Percentiles rank a stretch among this genome's conserved stretches.
These are phyloP conservation scores for Drosophila kuntzei DNA, from an alignment of 2,888 invertebrate species.

Conservation along the genomic window DNA sequence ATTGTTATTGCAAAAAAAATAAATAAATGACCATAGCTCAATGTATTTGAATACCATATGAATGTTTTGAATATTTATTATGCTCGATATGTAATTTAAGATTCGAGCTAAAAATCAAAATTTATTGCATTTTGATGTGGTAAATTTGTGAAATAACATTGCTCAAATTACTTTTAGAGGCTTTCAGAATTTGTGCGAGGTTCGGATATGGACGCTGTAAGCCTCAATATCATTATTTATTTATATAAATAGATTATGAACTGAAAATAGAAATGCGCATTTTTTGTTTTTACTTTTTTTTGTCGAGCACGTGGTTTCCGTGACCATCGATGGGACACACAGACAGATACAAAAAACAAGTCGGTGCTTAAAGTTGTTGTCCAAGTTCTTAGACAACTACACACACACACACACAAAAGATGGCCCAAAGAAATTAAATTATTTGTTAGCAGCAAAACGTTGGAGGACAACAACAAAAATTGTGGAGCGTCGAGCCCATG, in stretches of 20 bases:
- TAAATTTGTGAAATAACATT: constrained; percentile 1
- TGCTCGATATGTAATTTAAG: background rate
- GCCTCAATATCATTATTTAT: constrained; percentile 32
- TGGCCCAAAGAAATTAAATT: constrained; percentile 71
- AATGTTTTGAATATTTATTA: constrained; percentile 4
- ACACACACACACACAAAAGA: constrained; percentile 10
- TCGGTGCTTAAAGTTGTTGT: constrained; percentile 42
- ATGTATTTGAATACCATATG: background rate
- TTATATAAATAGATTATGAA: constrained; percentile 39
- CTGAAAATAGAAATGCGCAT: constrained; percentile 39
- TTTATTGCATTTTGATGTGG: constrained; percentile 6
- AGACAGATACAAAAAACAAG: constrained; percentile 19
- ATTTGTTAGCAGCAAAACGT: constrained; percentile 64
- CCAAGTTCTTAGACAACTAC: constrained; percentile 27
- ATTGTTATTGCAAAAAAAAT: background rate
- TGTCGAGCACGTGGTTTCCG: constrained; percentile 22
- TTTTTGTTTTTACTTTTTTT: background rate
- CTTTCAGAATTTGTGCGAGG: background rate
- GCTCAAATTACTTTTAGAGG: background rate
- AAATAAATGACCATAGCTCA: background rate
- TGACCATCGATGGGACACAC: constrained; percentile 21
- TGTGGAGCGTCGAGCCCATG: constrained; percentile 23
- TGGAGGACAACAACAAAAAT: constrained; percentile 21
- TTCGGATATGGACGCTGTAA: background rate
- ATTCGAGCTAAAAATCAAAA: constrained; percentile 1